Conservation (phyloP, 1,140 invertebrate genomes). For the Akabosia matsudoensis region DNA sequence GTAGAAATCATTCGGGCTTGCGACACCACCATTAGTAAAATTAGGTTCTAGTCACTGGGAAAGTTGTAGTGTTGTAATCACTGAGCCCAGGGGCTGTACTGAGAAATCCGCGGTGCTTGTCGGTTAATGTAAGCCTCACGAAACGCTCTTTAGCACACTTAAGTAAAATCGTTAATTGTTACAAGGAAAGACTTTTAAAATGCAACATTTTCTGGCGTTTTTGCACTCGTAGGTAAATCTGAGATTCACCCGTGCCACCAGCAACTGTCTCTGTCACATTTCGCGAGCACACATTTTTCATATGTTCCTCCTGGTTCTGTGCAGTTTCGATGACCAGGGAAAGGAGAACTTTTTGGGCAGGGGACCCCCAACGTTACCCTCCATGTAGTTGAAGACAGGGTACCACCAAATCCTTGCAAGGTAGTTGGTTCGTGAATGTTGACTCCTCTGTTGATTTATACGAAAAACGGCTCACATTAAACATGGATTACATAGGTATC, state of each 20-base stretch:
- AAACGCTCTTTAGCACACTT: not conserved
- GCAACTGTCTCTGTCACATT: not conserved
- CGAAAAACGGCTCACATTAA: not conserved
- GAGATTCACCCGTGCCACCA: not conserved
- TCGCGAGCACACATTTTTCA: not conserved
- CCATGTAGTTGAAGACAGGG: constrained; percentile 75
- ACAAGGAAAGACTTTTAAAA: not conserved
- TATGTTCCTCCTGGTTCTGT: constrained; percentile 34
- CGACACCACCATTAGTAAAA: too few species aligned
- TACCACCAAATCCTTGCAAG: constrained; percentile 81
- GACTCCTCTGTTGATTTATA: not conserved
- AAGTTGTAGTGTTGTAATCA: not conserved
- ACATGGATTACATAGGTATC: not conserved
- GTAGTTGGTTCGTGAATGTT: constrained; percentile 56
- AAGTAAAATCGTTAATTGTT: not conserved
- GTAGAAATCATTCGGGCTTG: not conserved
- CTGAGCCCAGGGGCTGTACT: not conserved
- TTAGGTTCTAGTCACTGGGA: too few species aligned
- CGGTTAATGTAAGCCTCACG: not conserved
- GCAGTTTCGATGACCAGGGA: constrained; percentile 36
- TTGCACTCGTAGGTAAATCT: not conserved
- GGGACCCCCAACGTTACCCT: constrained; percentile 74
- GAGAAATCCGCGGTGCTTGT: not conserved
- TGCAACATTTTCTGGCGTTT: not conserved
- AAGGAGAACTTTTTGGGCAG: constrained; percentile 63